Base-by-base conservation (phyloP, 2,113 vertebrate species). In the Glaucidium brasilianum region DNA sequence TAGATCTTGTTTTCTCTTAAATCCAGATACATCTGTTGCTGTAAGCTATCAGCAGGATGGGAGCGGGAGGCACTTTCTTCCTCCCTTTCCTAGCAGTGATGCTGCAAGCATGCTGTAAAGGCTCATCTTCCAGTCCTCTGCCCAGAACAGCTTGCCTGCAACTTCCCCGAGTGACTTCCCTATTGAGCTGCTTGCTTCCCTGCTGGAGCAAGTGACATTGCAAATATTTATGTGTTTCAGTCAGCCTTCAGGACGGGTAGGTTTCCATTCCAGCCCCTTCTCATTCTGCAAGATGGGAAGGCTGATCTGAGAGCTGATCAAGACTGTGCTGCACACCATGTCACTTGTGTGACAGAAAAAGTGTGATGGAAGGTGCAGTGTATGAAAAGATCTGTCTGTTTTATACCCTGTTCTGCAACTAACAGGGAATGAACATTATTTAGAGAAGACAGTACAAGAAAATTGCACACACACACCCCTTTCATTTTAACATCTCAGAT, bases 41-140 rank as follows among this genome's bases (percentile, higher is more conserved):
- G 39, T 17, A 26, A 77, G 25, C 3, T 8, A 37, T 30, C 43
- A 64, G 5, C 0, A 0, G 7, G 6, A 2, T 72, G 7, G 8
- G 13, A 39, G 21, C 2, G 35, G 11, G 14, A 13, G 12, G 6
- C 7, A 20, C 17, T 53, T 79, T 20, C 25, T 76, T 62, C 56
- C 22, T 79, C 5, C 3, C 4, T 86, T 88, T 88, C 47, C 41
- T 64, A 67, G 50, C 55, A 52, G 22, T 1, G 2, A 23, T 50
- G 18, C 7, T 45, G 74, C 63, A 73, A 77, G 49, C 27, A 15
- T 2, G 4, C 13, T 67, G 8, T 34, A 2, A 5, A 58, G 13
- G 2, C 9, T 85, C 17, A 26, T 53, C 53, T 53, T 74, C n/a
- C n/a, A 32, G 47, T 7, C 19, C 35, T 27, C 35, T n/a, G 35